Evolutionary conservation across 2,888 invertebrate species (phyloP).

Genomic region (Acleris literana): DNA sequence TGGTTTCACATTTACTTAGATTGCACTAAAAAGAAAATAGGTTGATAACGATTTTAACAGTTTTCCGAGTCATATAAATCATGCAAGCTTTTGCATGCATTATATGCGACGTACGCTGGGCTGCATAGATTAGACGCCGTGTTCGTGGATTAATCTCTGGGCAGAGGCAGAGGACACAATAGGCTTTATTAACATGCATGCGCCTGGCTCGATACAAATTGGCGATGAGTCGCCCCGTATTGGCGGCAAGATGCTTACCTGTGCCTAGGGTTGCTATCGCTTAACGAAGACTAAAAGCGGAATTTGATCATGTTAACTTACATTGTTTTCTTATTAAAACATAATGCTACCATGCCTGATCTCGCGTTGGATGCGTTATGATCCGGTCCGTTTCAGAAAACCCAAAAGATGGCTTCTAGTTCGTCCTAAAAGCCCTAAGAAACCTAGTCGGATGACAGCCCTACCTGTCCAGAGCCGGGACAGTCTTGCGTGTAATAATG

Average conservation of each 20-base stretch:
- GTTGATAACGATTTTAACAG: not conserved
- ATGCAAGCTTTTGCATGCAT: slow-evolving; percentile 12
- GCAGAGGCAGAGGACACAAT: slow-evolving; percentile 62
- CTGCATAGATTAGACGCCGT: slow-evolving; percentile 40
- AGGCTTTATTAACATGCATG: slow-evolving; percentile 77
- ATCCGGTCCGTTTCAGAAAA: too few relatives aligned
- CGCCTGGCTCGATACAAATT: slow-evolving; percentile 69
- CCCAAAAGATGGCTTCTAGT: too few relatives aligned
- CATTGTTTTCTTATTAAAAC: too few relatives aligned
- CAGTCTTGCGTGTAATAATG: slow-evolving; percentile 49
- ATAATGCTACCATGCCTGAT: too few relatives aligned
- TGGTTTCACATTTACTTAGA: not conserved
- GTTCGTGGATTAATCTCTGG: slow-evolving; percentile 60
- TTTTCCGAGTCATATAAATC: slow-evolving; percentile 20
- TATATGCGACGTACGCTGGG: slow-evolving; percentile 22
- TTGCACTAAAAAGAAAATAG: too few relatives aligned
- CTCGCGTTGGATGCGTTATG: too few relatives aligned
- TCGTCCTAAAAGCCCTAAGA: too few relatives aligned
- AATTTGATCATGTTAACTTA: too few relatives aligned
- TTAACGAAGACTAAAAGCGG: too few relatives aligned
- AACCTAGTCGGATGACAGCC: too few relatives aligned
- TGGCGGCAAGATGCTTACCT: slow-evolving; percentile 45
- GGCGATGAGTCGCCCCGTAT: slow-evolving; percentile 64
- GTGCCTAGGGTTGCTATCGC: slow-evolving; percentile 20
- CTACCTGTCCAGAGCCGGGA: slow-evolving; percentile 39